Conservation (phyloP, 2,113 vertebrate species). For the Charadrius vociferus region DNA sequence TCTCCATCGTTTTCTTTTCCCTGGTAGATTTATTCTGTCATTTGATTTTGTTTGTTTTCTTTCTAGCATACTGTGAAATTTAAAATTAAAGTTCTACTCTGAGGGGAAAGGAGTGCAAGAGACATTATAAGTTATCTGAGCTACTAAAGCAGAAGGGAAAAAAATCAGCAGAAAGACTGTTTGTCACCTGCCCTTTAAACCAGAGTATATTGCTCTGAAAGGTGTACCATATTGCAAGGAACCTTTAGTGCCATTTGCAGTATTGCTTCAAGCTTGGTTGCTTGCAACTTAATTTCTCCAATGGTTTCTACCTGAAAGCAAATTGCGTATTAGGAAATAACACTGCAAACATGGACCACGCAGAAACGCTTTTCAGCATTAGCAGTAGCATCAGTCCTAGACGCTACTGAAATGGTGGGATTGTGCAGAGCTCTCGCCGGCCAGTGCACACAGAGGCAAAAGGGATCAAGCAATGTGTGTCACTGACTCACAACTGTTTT, state of each 20-base stretch:
- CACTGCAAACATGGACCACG: fast-evolving
- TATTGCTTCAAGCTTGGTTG: background rate
- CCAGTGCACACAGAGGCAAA: background rate
- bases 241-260: background rate
- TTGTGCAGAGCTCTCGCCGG: background rate
- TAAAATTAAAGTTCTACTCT: background rate
- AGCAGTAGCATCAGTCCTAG: background rate
- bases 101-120: background rate
- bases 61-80: background rate
- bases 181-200: background rate
- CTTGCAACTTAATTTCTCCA: background rate
- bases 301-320: background rate
- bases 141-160: background rate
- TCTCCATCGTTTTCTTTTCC: background rate
- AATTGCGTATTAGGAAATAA: background rate
- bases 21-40: background rate
- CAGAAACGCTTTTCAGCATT: background rate
- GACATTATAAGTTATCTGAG: background rate
- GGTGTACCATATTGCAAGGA: background rate
- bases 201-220: background rate
- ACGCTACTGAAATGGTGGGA: fast-evolving
- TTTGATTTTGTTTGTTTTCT: background rate
- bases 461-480: background rate
- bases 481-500: background rate
- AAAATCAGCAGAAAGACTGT: background rate